These are phyloP conservation scores for Grammomys surdaster DNA, from an alignment of 2,113 vertebrate species.

Conservation along the genomic window DNA sequence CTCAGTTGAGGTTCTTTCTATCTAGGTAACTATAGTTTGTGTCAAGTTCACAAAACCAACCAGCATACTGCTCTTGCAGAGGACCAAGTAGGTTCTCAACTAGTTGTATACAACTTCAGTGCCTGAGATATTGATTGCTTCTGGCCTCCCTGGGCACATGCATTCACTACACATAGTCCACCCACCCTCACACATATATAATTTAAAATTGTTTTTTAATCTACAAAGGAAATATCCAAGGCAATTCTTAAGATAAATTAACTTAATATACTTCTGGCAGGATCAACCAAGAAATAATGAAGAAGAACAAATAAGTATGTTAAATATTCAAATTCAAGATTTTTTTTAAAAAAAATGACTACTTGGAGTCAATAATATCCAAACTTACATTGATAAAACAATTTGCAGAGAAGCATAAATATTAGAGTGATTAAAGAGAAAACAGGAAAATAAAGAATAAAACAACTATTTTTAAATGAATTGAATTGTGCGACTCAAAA, in stretches of 20 bases:
- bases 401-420: not conserved
- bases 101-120: not conserved
- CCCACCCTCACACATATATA: not conserved
- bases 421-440: not conserved
- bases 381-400: not conserved
- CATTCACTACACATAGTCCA: not conserved
- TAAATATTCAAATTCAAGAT: not conserved
- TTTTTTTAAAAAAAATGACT: not conserved
- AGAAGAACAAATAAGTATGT: not conserved
- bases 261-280: not conserved
- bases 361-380: not conserved
- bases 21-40: not conserved
- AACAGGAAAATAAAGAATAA: not conserved
- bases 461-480: not conserved
- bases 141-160: not conserved
- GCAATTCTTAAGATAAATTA: not conserved
- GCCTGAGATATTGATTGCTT: not conserved
- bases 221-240: not conserved
- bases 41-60: not conserved
- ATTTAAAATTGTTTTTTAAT: not conserved
- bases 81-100: not conserved
- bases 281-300: not conserved
- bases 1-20: not conserved
- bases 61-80: not conserved
- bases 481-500: not conserved